Evolutionary conservation across 2,113 vertebrate species (phyloP).

Genomic region (Melozone crissalis): DNA sequence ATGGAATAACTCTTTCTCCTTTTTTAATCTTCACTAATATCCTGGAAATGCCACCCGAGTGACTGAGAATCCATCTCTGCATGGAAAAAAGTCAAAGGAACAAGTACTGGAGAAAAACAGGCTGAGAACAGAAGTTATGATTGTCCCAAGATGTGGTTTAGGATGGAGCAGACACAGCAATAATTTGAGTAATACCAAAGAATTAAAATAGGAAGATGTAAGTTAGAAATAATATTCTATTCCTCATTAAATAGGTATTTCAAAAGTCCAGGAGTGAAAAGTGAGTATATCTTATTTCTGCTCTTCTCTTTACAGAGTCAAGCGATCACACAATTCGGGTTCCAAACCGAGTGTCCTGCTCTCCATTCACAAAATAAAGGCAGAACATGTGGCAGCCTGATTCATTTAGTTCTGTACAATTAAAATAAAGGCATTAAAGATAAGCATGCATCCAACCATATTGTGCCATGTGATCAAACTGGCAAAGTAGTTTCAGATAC

Average conservation of each 20-base stretch:
- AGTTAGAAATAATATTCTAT: neutral
- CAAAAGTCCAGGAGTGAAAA: neutral
- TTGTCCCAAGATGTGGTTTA: neutral
- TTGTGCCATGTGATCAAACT: neutral
- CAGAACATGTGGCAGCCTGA: neutral
- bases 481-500: neutral
- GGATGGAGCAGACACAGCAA: neutral
- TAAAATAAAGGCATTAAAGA: neutral
- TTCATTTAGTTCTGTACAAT: neutral
- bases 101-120: neutral
- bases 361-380: neutral
- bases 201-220: neutral
- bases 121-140: neutral
- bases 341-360: neutral
- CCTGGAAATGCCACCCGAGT: neutral
- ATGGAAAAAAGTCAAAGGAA: neutral
- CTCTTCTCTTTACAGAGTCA: neutral
- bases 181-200: neutral
- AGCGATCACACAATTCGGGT: fast-evolving
- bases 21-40: neutral
- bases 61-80: neutral
- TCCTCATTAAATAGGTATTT: neutral
- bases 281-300: neutral
- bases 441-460: neutral
- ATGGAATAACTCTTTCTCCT: neutral